Base-by-base conservation (phyloP, 2,797 vertebrate species). In the Poeciliopsis gracilis region DNA sequence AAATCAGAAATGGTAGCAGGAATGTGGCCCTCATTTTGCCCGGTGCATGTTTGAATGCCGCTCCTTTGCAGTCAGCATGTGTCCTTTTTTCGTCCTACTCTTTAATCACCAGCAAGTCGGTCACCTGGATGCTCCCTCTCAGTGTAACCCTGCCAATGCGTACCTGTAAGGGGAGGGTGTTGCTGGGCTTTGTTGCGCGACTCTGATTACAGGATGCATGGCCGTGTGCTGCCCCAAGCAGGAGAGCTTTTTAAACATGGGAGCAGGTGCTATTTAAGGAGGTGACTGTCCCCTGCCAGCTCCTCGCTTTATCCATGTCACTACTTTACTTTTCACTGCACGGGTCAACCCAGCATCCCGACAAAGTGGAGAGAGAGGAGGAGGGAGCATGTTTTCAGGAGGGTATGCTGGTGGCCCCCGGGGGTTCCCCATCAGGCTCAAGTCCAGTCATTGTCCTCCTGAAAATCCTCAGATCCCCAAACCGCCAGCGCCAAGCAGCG, bases 131-230 rank as follows among this genome's bases (percentile, higher is more conserved):
- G 91, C 89, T 86, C 82, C 90, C 87, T 90, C 84, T 92, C 93
- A 87, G 85, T 93, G 90, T 91, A 86, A 92, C 89, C 86, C 91
- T 93, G 88, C 86, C 88, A 86, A 86, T 90, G 93, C 92, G 87
- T 93, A 88, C 86, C 92, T 94, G 91, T 93, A 89, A 83, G 89
- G 92, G 89, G 90, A 91, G 93, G 88, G 90, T 78, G 88, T 88
- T 81, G 92, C 72, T 70, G 74, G 78, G 81, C 84, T 85, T 84
- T 91, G 85, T 86, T 83, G 90, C 82, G 83, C 89, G 90, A 94
- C 95, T 97, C 95, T 94, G 91, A 94, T 96, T 95, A 96, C 96
- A 94, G 89, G 89, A 94, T 91, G 95, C 95, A 95, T 95, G 94
- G 90, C 90, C 81, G 75, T 91, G 93, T 89, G 90, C 91, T 91